Percentiles rank a stretch among this genome's conserved stretches.
Conservation (phyloP, 2,797 vertebrate species). For the Sternarchorhynchus goeldii region DNA sequence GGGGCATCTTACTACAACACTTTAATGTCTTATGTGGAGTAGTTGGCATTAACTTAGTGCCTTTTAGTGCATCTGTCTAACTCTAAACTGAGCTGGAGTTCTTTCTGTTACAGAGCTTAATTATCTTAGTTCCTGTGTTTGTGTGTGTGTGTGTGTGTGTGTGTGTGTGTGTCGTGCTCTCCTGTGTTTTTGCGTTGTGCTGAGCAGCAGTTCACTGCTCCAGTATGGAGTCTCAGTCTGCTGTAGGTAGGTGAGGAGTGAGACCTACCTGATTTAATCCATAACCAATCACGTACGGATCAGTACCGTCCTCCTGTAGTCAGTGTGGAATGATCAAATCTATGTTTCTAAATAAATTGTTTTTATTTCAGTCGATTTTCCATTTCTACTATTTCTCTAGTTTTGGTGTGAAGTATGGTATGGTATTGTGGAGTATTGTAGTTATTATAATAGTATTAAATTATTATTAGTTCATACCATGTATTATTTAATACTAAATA, state of each 20-base stretch:
- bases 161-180: conserved; percentile 30
- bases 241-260: conserved; percentile 79
- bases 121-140: conserved; percentile 30
- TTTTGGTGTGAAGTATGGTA: neutral
- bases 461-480: too few relatives aligned
- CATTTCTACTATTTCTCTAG: neutral
- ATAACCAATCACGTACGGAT: conserved; percentile 46
- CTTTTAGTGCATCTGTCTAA: neutral
- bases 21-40: neutral
- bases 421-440: neutral
- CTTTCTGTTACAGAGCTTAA: neutral
- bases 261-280: conserved; percentile 56
- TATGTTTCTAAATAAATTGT: conserved; percentile 5
- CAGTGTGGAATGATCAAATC: neutral
- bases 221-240: conserved; percentile 73
- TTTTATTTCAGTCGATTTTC: neutral
- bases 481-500: neutral
- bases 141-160: conserved; percentile 23
- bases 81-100: neutral
- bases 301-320: conserved; percentile 26
- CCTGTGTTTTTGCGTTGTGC: conserved; percentile 53
- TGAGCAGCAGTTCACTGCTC: conserved; percentile 79
- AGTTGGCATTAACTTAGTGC: neutral
- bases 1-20: neutral
- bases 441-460: neutral